Evolutionary conservation across 1,140 invertebrate species (phyloP), one percentile per base, ranked within the genome.

Genomic region (Diorhabda carinulata): DNA sequence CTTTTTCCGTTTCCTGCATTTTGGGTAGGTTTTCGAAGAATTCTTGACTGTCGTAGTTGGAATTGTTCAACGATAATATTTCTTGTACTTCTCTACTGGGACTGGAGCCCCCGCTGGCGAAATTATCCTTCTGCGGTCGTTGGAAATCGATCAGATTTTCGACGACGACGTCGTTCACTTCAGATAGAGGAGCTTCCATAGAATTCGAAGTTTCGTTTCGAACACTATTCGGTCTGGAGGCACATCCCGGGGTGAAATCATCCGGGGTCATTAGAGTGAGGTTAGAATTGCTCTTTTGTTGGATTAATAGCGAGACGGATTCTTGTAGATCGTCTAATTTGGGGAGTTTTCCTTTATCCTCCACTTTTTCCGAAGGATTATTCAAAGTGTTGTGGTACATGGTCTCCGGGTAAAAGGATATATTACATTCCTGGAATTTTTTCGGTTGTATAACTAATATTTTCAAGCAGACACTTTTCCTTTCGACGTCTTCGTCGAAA

Each of bases 371-470:
- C 4, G 57, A 8, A 59, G 60, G 45, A 59, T 10, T 42, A 66
- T 45, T 41, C 6, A 64, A 44, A 57, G 77, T 64, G 56, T 77
- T 73, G n/a, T 61, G 63, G 41, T 73, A 70, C 43, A 75, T 68
- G 9, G 64, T 63, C 43, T 80, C 86, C 3, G 90, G 88, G 70
- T 87, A 84, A 78, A 93, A 95, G 9, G 88, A 86, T 66, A 96
- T 92, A 76, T 89, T 87, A 77, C 93, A 92, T 75, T 95, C 91
- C 81, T 96, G 93, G 58, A 96, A 81, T 40, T 92, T 92, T 79
- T 94, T 96, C 3, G 93, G 92, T 80, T 96, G 93, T 59, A 97
- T 90, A 59, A 95, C 86, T 81, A 91, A 93, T 83, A 97, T 88
- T 60, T 88, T 87, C 40, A 96, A 61, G 57, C 10, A 68, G 44